phyloP scores from a whole-genome alignment of 2,888 invertebrate species.

The Ophion costatus region DNA sequence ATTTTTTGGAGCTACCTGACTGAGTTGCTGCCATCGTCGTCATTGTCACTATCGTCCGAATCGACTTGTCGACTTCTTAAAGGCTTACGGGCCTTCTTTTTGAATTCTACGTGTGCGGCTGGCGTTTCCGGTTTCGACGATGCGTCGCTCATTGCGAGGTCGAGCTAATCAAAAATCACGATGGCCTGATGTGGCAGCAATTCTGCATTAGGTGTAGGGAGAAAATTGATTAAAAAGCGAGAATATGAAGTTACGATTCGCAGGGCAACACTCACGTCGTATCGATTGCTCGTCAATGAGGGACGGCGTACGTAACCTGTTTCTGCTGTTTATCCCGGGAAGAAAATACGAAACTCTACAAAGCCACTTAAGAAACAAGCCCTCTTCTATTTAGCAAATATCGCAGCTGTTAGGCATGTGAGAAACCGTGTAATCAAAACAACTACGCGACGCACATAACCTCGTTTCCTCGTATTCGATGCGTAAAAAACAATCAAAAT shows the following conservation, averaged over 20 bases:
- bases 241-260: neutral
- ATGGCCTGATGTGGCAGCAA: too few relatives aligned
- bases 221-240: too few relatives aligned
- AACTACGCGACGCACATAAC: neutral
- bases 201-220: too few relatives aligned
- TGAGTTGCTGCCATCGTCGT: conserved; percentile 68
- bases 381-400: neutral
- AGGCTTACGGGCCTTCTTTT: conserved; percentile 72
- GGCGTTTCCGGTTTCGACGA: conserved; percentile 48
- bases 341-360: neutral
- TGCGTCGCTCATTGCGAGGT: conserved; percentile 37
- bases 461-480: neutral
- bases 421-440: neutral
- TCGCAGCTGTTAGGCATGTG: neutral
- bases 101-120: conserved; percentile 74
- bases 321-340: neutral
- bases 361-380: neutral
- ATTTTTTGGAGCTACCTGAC: conserved; percentile 71
- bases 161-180: too few relatives aligned
- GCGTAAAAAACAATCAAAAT: neutral
- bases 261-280: neutral
- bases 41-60: conserved; percentile 74
- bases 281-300: neutral
- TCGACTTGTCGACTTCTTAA: conserved; percentile 74
- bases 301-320: neutral